Evolutionary conservation across 2,113 vertebrate species (phyloP), one percentile per base, ranked within the genome.

Genomic region (Prolemur simus): DNA sequence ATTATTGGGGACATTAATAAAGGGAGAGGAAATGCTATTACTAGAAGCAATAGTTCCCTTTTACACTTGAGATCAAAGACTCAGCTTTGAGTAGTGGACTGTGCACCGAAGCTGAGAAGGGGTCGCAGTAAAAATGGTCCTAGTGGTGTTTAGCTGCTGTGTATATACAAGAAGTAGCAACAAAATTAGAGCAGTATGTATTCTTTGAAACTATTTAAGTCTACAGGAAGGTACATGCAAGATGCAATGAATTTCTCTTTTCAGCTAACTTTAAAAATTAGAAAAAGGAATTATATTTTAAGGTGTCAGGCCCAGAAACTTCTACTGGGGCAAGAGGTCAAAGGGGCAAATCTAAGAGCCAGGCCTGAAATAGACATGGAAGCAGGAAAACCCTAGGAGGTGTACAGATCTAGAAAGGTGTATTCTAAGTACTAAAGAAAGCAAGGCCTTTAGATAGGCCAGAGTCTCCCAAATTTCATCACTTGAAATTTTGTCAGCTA

Each of bases 1-100:
- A 93, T 95, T 81, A 93, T 91, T 93, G 45, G 56, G 34, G 37
- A 21, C 20, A 87, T 92, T 93, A 95, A 92, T 94, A 92, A 95
- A 49, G 8, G 29, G n/a, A 92, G 68, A 93, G 54, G 7, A 93
- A 89, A 96, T 87, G 17, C 1, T 71, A 74, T 82, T 93, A 60
- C 73, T 80, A 81, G 84, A 95, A 95, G 18, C 25, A 87, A 69
- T 89, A 88, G 52, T 78, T 95, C 17, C 39, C 8, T 92, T 82
- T 89, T 95, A 85, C 17, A 54, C 25, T 80, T 92, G 91, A 74
- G 63, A 74, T 58, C 3, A 1, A 85, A 86, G 25, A 76, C 32
- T 78, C 45, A 89, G 45, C 27, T 96, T 92, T 92, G 68, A 89
- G 13, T 89, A 74, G 60, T 84, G 14, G 37, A 83, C 39, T 81